Conservation (phyloP, 2,888 invertebrate genomes). For the Limnephilus marmoratus region DNA sequence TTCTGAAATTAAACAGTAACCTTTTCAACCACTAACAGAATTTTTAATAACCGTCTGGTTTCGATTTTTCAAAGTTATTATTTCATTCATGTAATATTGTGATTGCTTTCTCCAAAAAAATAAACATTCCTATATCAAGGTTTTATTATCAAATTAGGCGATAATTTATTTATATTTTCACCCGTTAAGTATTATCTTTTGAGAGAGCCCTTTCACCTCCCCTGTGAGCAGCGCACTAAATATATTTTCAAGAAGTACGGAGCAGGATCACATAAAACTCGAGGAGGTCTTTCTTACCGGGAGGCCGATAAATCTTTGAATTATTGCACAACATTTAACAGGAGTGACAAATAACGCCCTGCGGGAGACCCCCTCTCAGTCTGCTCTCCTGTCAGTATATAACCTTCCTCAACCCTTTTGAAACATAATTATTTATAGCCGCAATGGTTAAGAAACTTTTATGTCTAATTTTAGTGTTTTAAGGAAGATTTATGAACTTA, state of each 20-base stretch:
- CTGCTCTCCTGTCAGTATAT: constrained; percentile 16
- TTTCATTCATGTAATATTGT: no score
- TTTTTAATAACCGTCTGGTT: no score
- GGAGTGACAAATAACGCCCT: constrained; percentile 66
- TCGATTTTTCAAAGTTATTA: no score
- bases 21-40: no score
- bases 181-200: neutral
- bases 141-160: neutral
- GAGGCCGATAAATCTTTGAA: constrained; percentile 65
- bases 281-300: constrained; percentile 65
- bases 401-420: constrained; percentile 17
- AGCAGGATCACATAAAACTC: constrained; percentile 62
- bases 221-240: neutral
- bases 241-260: constrained; percentile 23
- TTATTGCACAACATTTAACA: constrained; percentile 66
- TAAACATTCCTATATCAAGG: neutral
- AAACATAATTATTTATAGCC: constrained; percentile 23
- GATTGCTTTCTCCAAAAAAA: no score
- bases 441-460: neutral
- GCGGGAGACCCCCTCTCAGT: constrained; percentile 55
- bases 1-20: no score
- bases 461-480: neutral
- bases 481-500: neutral
- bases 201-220: neutral
- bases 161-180: neutral